Percentiles rank a stretch among this genome's conserved stretches.
These are phyloP conservation scores for Azemiops feae DNA, from an alignment of 2,113 vertebrate genomes.

Conservation along the genomic window DNA sequence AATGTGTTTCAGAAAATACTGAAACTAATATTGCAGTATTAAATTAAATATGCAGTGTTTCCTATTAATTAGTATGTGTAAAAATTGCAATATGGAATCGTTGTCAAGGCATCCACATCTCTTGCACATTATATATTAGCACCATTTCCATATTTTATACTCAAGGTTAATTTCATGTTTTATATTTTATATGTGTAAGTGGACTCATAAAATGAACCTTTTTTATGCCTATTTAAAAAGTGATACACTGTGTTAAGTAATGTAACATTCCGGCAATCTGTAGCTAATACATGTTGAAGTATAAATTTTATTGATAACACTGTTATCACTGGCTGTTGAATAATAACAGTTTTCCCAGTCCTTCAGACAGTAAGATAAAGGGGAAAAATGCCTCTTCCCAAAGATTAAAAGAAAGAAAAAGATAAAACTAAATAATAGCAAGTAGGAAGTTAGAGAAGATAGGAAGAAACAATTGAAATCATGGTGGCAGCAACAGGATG, in stretches of 20 bases:
- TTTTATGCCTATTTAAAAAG: neutral
- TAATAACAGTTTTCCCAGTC: neutral
- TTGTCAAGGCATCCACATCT: neutral
- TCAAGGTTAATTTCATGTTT: neutral
- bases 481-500: neutral
- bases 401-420: neutral
- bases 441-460: neutral
- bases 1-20: neutral
- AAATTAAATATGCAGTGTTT: constrained; percentile 7
- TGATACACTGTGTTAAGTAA: neutral
- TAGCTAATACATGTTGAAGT: neutral
- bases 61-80: neutral
- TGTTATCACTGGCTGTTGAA: neutral
- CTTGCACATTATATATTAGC: neutral
- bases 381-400: neutral
- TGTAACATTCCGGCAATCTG: neutral
- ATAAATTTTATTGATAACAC: neutral
- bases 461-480: neutral
- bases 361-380: neutral
- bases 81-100: neutral
- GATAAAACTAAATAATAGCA: neutral
- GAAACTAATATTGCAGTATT: neutral
- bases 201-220: neutral
- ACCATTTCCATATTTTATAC: constrained; percentile 6
- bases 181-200: neutral